Evolutionary conservation across 2,113 vertebrate species (phyloP), one percentile per base, ranked within the genome.

Genomic region (Pterocles gutturalis): DNA sequence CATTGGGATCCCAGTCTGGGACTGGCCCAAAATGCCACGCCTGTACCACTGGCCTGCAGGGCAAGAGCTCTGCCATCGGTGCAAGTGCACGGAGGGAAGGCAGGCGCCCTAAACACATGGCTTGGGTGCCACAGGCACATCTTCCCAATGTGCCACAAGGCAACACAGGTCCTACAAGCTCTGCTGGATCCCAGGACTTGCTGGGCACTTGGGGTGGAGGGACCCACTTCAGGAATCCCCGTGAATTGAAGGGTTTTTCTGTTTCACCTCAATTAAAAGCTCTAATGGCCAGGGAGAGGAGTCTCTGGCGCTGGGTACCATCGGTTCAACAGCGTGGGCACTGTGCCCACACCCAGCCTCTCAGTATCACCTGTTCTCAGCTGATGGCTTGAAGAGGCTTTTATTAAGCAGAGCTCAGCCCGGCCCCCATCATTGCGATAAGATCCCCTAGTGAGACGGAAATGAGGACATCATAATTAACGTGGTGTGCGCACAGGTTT

Each of bases 391-490:
- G 76, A 58, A 83, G 72, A 33, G 33, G 38, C 28, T 58, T 93
- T 85, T 89, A 49, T 80, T 76, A 89, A 55, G n/a, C 1, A 20
- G 53, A 87, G 57, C 57, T 92, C 75, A 90, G 73, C 89, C 80
- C 8, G 1, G 69, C 80, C 88, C 91, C 72, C 61, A 1, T 36
- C 70, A 15, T 45, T 76, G 89, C 1, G 84, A 96, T 95, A 97
- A 97, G 94, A 96, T 95, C 83, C 96, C 94, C 90, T 22, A 91
- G 94, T 0, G 87, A 95, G 96, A 83, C 8, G 15, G 93, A 96
- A 97, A 97, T 94, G 95, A 97, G 97, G 94, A 95, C 96, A 96
- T 96, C 96, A 91, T 94, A 83, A 97, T 96, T 95, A 96, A 92
- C 3, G 36, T 15, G 67, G 95, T 29, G 53, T 86, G 80, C 8